These are phyloP conservation scores for Caenorhabditis angaria DNA, from an alignment of 2,888 invertebrate genomes.

Conservation along the genomic window DNA sequence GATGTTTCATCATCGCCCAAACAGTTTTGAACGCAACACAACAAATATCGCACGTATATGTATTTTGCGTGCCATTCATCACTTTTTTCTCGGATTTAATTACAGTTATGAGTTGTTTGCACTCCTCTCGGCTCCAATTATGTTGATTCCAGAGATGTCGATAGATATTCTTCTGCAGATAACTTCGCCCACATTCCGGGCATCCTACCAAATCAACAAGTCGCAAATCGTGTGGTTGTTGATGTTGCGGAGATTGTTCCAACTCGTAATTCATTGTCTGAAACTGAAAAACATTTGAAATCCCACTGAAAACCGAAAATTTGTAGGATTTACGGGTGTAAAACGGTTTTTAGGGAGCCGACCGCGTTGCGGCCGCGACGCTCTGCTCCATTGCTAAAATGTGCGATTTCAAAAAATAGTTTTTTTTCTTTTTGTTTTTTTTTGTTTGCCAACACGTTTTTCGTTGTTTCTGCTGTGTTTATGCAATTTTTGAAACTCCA, in stretches of 20 bases:
- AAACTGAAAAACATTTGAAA: neutral
- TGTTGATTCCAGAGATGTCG: slow-evolving; percentile 29
- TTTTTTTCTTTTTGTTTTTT: slow-evolving; percentile 10
- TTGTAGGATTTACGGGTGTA: slow-evolving; percentile 43
- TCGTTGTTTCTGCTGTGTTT: neutral
- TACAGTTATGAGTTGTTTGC: slow-evolving; percentile 14
- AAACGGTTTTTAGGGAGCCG: slow-evolving; percentile 11
- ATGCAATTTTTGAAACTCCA: neutral
- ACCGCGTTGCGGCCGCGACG: slow-evolving; percentile 27
- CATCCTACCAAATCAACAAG: slow-evolving; percentile 22
- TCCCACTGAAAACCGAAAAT: too few species aligned
- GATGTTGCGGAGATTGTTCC: neutral
- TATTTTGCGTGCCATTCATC: neutral
- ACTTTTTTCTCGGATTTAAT: slow-evolving; percentile 29
- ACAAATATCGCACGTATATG: slow-evolving; percentile 15
- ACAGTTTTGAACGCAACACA: slow-evolving; percentile 12
- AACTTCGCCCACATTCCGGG: slow-evolving; percentile 22
- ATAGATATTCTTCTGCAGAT: slow-evolving; percentile 39
- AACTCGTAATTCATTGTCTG: too few species aligned
- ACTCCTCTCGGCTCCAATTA: slow-evolving; percentile 29
- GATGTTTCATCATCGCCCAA: slow-evolving; percentile 17
- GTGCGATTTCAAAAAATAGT: neutral
- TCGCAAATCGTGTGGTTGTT: neutral
- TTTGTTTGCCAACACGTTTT: neutral
- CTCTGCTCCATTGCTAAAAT: slow-evolving; percentile 24